Evolutionary conservation across 2,113 vertebrate genomes (phyloP).

Genomic region (Okapia johnstoni): DNA sequence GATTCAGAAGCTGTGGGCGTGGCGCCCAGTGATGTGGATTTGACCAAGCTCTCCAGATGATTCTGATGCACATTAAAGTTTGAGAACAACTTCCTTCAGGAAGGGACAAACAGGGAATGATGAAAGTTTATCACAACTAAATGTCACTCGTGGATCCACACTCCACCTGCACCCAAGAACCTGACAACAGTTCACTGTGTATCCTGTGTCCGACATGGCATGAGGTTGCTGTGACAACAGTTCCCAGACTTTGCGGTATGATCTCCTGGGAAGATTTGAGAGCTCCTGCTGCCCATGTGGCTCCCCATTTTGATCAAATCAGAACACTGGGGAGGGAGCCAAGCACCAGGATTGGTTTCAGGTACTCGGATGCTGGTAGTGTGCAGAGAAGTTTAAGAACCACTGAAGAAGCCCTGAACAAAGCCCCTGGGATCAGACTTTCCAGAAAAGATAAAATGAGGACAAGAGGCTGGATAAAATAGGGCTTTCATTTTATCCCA

Average conservation of each 20-base stretch:
- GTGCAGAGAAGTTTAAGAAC: background rate
- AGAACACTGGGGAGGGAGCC: background rate
- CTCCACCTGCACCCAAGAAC: background rate
- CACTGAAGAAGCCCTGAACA: background rate
- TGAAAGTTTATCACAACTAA: background rate
- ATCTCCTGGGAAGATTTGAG: background rate
- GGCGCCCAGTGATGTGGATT: background rate
- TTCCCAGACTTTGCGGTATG: background rate
- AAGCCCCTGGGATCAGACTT: background rate
- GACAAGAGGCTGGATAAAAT: background rate
- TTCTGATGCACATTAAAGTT: background rate
- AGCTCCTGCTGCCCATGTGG: background rate
- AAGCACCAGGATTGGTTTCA: background rate
- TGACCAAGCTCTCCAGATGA: background rate
- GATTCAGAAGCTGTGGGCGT: background rate
- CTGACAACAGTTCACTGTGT: background rate
- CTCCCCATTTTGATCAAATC: background rate
- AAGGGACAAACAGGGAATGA: background rate
- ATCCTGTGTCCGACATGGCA: accelerated
- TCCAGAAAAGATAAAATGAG: background rate
- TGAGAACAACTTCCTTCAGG: background rate
- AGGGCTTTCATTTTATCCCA: background rate
- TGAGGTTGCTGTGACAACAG: background rate
- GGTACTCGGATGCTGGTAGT: background rate
- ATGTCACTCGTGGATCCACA: background rate